Evolutionary conservation across 64 coral and sea anemone species (phyloP).

Genomic region (Dendronephthya gigantea): DNA sequence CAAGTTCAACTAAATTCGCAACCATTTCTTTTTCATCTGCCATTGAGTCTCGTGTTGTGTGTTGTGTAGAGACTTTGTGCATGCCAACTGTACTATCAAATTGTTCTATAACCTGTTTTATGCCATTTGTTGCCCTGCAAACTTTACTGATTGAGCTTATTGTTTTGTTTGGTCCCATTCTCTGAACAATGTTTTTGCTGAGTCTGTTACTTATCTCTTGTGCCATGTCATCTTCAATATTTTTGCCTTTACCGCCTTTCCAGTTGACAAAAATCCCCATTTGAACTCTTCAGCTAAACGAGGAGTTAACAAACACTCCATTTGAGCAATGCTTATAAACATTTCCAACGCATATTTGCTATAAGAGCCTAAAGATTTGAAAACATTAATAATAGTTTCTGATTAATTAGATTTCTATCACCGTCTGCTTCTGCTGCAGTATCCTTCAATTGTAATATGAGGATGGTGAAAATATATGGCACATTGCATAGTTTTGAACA

Average conservation of each 20-base stretch:
- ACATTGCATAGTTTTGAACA: slow-evolving; percentile 12
- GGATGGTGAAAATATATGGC: slow-evolving; percentile 20
- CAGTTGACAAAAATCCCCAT: slow-evolving; percentile 11
- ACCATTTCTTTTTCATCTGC: no score
- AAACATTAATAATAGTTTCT: slow-evolving; percentile 51
- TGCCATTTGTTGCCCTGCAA: no score
- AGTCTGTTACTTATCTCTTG: slow-evolving; percentile 36
- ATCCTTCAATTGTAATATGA: background rate
- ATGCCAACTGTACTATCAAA: no score
- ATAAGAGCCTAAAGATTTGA: slow-evolving; percentile 49
- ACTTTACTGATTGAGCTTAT: no score
- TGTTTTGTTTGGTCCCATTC: slow-evolving; percentile 48
- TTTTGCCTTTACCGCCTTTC: slow-evolving; percentile 19
- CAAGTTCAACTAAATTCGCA: no score
- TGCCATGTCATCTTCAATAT: slow-evolving; percentile 39
- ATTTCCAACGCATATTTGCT: slow-evolving; percentile 69
- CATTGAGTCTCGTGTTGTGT: no score
- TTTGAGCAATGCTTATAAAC: slow-evolving; percentile 54
- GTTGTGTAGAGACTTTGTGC: no score
- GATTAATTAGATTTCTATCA: slow-evolving; percentile 30
- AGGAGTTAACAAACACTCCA: slow-evolving; percentile 58
- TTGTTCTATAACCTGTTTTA: no score
- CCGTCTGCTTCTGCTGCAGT: slow-evolving; percentile 2
- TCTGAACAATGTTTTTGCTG: slow-evolving; percentile 40
- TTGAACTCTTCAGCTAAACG: slow-evolving; percentile 58